These are phyloP conservation scores for Dichetophora obliterata DNA, from an alignment of 2,888 invertebrate genomes.

Conservation along the genomic window DNA sequence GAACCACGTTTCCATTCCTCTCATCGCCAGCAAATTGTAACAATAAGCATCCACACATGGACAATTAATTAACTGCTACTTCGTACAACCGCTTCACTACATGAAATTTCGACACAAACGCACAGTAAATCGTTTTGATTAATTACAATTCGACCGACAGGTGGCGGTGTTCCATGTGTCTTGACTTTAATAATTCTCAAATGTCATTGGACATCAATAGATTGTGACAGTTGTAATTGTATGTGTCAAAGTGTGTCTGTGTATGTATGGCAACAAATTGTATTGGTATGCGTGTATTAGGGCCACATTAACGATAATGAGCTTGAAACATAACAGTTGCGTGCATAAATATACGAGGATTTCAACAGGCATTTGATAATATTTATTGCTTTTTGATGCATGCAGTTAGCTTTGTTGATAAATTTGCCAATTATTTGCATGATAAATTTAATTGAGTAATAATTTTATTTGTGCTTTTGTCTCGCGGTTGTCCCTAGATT, in stretches of 20 bases:
- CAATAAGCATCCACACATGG: background rate
- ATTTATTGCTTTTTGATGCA: too few species aligned
- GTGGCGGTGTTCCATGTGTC: conserved; percentile 3
- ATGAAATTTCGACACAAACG: background rate
- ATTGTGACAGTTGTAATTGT: conserved; percentile 23
- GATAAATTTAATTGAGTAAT: too few species aligned
- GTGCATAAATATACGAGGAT: too few species aligned
- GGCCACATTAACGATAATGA: background rate
- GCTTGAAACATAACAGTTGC: background rate
- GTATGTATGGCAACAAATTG: background rate
- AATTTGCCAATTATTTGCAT: too few species aligned
- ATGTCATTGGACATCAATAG: conserved; percentile 20
- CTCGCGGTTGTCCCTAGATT: too few species aligned
- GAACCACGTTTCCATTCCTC: too few species aligned
- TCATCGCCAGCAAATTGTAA: too few species aligned
- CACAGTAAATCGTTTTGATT: conserved; percentile 28
- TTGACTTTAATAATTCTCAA: conserved; percentile 29
- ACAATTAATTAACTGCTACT: background rate
- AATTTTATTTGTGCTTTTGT: too few species aligned
- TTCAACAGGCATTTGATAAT: too few species aligned
- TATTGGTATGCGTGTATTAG: background rate
- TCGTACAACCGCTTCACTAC: background rate
- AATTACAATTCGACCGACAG: conserved; percentile 20
- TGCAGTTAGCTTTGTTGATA: too few species aligned
- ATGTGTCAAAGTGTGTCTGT: background rate